These are phyloP conservation scores for Clanis bilineata DNA, from an alignment of 2,888 invertebrate genomes.

Conservation along the genomic window DNA sequence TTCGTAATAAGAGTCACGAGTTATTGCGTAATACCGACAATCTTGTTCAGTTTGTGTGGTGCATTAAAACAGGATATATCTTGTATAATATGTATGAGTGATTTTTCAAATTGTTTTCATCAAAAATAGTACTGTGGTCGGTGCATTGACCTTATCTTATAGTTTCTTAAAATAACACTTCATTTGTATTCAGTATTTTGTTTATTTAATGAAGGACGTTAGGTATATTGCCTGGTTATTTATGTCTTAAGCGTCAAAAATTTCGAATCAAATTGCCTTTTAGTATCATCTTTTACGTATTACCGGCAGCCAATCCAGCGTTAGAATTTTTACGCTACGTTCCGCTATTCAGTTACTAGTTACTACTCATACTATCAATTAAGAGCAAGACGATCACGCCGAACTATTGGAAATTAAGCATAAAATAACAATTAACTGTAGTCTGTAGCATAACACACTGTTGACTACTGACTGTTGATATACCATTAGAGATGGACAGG, in stretches of 20 bases:
- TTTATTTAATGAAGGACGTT: not conserved
- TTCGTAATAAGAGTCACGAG: slow-evolving; percentile 77
- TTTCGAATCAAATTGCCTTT: not conserved
- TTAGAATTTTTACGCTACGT: not conserved
- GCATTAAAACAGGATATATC: slow-evolving; percentile 48
- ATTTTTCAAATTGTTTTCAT: slow-evolving; percentile 21
- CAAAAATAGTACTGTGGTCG: slow-evolving; percentile 18
- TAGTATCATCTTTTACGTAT: not conserved
- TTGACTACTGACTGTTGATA: too few relatives aligned
- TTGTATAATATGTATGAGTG: slow-evolving; percentile 20
- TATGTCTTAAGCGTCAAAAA: not conserved
- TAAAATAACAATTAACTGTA: too few relatives aligned
- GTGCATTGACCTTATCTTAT: not conserved
- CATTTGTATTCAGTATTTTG: not conserved
- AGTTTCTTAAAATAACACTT: not conserved
- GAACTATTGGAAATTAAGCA: too few relatives aligned
- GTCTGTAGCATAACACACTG: too few relatives aligned
- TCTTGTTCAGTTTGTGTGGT: slow-evolving; percentile 58
- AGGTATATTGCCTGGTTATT: too few relatives aligned
- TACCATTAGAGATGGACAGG: too few relatives aligned
- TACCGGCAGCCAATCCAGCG: not conserved
- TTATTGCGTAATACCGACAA: slow-evolving; percentile 73
- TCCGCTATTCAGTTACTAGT: not conserved
- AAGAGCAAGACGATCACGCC: too few relatives aligned
- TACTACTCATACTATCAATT: not conserved